Conservation (phyloP, 2,113 vertebrate genomes). For the Malurus elegans region DNA sequence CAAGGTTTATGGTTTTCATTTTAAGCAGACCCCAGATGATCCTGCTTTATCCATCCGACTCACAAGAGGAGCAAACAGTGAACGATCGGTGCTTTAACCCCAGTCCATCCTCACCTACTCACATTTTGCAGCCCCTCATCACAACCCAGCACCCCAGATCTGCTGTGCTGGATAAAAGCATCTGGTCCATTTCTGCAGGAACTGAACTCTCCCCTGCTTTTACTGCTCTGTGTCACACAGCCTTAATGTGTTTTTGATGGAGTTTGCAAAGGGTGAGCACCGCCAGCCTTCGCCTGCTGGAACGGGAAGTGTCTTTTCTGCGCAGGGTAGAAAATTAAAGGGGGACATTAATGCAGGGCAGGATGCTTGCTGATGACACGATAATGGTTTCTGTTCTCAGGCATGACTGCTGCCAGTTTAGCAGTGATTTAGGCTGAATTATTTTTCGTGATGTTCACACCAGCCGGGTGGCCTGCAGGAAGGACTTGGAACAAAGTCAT, state of each 20-base stretch:
- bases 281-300: background rate
- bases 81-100: background rate
- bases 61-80: background rate
- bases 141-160: background rate
- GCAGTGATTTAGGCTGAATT: background rate
- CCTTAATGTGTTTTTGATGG: slow-evolving; percentile 35
- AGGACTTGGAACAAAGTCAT: background rate
- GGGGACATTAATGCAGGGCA: background rate
- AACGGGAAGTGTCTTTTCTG: background rate
- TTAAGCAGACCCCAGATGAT: background rate
- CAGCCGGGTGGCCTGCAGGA: background rate
- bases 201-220: background rate
- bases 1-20: background rate
- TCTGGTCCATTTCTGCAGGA: background rate
- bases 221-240: background rate
- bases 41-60: background rate
- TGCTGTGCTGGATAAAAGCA: background rate
- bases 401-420: background rate
- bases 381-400: background rate
- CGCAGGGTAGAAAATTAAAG: background rate
- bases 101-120: background rate
- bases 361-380: background rate
- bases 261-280: background rate
- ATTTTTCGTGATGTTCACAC: background rate
- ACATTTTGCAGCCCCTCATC: background rate